Percentiles rank a stretch among this genome's conserved stretches.
Evolutionary conservation across 1,140 invertebrate genomes (phyloP).

Genomic region (Drosophila kanapiae): DNA sequence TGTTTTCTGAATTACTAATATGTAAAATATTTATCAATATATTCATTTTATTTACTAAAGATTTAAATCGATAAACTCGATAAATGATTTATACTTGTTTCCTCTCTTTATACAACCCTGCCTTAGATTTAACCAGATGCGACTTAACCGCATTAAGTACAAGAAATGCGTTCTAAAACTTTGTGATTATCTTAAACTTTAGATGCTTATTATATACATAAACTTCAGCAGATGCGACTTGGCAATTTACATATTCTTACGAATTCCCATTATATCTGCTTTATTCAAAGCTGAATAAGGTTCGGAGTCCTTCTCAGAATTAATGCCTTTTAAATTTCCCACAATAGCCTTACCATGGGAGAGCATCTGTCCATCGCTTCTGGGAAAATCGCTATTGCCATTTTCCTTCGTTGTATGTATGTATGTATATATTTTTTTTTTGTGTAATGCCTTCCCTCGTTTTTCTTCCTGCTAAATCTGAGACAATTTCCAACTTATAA

Average conservation of each 20-base stretch:
- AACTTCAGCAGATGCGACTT: slow-evolving; percentile 1
- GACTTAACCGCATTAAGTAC: neutral
- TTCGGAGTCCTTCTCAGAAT: slow-evolving; percentile 3
- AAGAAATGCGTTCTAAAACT: neutral
- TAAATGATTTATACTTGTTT: too few relatives aligned
- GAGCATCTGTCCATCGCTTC: slow-evolving; percentile 29
- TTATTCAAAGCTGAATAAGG: neutral
- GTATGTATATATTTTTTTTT: neutral
- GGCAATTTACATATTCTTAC: neutral
- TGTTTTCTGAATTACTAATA: too few relatives aligned
- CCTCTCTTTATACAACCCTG: too few relatives aligned
- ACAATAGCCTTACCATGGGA: neutral
- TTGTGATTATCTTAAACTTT: neutral
- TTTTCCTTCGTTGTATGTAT: slow-evolving; percentile 5
- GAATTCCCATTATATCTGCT: slow-evolving; percentile 3
- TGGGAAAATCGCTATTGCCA: neutral
- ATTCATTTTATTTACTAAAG: too few relatives aligned
- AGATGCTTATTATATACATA: neutral
- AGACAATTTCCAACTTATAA: slow-evolving; percentile 80
- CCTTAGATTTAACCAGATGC: neutral
- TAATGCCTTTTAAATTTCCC: slow-evolving; percentile 22
- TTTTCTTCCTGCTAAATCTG: slow-evolving; percentile 69
- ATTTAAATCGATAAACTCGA: too few relatives aligned
- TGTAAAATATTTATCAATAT: too few relatives aligned
- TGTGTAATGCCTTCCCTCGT: slow-evolving; percentile 10